Conservation (phyloP, 2,888 invertebrate species). For the Caenorhabditis uteleia region DNA sequence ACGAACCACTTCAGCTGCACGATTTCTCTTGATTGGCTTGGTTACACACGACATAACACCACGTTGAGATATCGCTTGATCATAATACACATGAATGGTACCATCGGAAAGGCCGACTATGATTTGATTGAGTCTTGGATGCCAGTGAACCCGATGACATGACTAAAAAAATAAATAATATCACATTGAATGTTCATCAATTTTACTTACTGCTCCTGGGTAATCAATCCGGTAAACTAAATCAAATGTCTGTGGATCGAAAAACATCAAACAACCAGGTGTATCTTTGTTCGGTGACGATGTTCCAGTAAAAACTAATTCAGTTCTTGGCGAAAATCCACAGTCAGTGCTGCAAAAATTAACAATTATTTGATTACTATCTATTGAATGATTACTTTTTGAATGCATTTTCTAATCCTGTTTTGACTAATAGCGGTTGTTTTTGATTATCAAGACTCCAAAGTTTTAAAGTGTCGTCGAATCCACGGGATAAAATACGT, state of each 20-base stretch:
- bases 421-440: constrained; percentile 78
- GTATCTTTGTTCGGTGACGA: constrained; percentile 76
- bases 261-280: constrained; percentile 81
- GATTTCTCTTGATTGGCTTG: constrained; percentile 61
- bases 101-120: constrained; percentile 84
- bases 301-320: constrained; percentile 85
- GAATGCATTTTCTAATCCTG: constrained; percentile 82
- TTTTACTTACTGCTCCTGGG: constrained; percentile 75
- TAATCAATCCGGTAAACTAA: constrained; percentile 80
- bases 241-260: constrained; percentile 81
- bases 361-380: background rate
- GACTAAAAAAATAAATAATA: too few relatives aligned
- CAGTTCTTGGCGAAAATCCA: constrained; percentile 89
- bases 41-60: constrained; percentile 89
- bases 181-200: background rate
- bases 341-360: constrained; percentile 74
- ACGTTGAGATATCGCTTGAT: constrained; percentile 81
- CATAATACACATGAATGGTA: constrained; percentile 84
- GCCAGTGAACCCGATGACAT: constrained; percentile 89
- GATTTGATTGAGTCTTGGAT: constrained; percentile 95
- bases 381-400: constrained; percentile 70
- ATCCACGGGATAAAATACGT: constrained; percentile 39
- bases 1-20: constrained; percentile 82
- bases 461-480: constrained; percentile 89
- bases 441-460: constrained; percentile 83